A percentile compares a stretch with the other conserved stretches of the same genome.
Conservation (phyloP, 2,797 vertebrate species). For the Coilia nasus region DNA sequence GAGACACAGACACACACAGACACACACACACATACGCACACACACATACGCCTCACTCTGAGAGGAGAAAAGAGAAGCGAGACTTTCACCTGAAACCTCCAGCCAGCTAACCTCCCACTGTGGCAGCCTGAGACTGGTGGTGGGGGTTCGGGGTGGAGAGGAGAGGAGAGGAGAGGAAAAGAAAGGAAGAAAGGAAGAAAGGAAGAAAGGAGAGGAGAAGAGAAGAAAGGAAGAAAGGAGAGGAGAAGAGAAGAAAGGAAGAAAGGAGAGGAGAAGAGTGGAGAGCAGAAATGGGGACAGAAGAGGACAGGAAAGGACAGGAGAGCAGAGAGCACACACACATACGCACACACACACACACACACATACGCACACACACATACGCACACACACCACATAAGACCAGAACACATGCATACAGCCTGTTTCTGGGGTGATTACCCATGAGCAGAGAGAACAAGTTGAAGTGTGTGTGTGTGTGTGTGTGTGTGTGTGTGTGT, state of each 20-base stretch:
- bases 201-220: too few relatives aligned
- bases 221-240: too few relatives aligned
- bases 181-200: too few relatives aligned
- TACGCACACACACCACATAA: conserved; percentile 40
- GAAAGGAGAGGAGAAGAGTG: too few relatives aligned
- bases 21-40: not conserved
- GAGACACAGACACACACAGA: not conserved
- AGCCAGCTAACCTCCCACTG: not conserved
- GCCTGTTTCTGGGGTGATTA: conserved; percentile 46
- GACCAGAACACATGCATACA: conserved; percentile 18
- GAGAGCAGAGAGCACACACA: not conserved
- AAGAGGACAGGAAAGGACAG: too few relatives aligned
- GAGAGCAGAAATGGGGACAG: too few relatives aligned
- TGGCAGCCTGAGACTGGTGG: too few relatives aligned
- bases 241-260: too few relatives aligned
- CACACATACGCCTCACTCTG: too few relatives aligned
- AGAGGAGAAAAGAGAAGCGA: not conserved
- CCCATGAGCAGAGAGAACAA: conserved; percentile 42
- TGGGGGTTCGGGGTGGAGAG: too few relatives aligned
- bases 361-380: not conserved
- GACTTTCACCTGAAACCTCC: not conserved
- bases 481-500: too few relatives aligned
- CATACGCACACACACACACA: not conserved
- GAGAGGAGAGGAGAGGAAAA: too few relatives aligned
- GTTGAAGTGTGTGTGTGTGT: not conserved